Percentiles rank a stretch among this genome's conserved stretches.
These are phyloP conservation scores for Mallotus villosus DNA, from an alignment of 2,797 vertebrate genomes.

Conservation along the genomic window DNA sequence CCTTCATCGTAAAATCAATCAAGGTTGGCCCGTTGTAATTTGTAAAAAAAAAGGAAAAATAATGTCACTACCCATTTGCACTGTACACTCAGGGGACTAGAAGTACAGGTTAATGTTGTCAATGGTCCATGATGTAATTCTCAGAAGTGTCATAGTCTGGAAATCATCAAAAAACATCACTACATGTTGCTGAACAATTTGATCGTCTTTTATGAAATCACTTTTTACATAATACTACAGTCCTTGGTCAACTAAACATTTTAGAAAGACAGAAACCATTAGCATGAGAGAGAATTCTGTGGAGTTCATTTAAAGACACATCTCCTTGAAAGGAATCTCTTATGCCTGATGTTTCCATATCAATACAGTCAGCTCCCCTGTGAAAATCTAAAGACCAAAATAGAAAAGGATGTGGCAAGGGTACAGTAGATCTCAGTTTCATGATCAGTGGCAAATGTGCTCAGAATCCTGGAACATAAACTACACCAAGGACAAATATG, in stretches of 20 bases:
- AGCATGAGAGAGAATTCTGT: slow-evolving; percentile 59
- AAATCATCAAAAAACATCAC: not conserved
- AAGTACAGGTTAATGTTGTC: not conserved
- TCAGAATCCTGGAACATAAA: slow-evolving; percentile 73
- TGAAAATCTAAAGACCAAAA: slow-evolving; percentile 63
- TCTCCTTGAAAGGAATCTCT: slow-evolving; percentile 53
- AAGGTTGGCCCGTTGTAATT: too few species aligned
- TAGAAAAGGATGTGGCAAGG: slow-evolving; percentile 68
- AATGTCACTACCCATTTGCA: too few species aligned
- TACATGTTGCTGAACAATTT: not conserved
- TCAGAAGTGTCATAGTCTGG: not conserved
- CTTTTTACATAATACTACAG: slow-evolving; percentile 33
- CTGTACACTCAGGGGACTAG: not conserved
- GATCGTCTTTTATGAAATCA: not conserved
- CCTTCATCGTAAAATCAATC: too few species aligned
- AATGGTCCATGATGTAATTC: not conserved
- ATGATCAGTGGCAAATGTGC: slow-evolving; percentile 72
- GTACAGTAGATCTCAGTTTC: slow-evolving; percentile 68
- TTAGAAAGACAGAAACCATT: slow-evolving; percentile 53
- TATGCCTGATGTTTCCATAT: slow-evolving; percentile 61
- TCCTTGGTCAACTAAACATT: slow-evolving; percentile 33
- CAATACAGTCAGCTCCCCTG: slow-evolving; percentile 66
- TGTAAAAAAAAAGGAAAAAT: too few species aligned
- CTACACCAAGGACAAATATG: slow-evolving; percentile 73
- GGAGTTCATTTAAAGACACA: slow-evolving; percentile 59